Conservation (phyloP, 2,888 invertebrate species). For the Eupeodes luniger region DNA sequence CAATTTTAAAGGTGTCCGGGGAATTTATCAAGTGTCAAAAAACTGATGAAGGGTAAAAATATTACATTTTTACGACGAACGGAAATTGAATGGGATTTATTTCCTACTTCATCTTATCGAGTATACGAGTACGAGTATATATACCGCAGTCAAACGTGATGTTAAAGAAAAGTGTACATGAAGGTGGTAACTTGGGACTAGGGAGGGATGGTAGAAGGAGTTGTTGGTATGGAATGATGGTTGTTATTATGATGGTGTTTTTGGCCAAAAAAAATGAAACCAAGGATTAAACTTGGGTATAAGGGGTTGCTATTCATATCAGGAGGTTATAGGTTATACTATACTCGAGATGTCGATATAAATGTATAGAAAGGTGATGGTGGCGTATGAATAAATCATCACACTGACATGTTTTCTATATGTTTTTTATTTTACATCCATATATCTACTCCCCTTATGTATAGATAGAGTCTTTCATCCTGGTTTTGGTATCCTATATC, state of each 20-base stretch:
- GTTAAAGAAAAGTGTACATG: neutral
- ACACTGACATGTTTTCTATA: slow-evolving; percentile 48
- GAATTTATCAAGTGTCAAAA: slow-evolving; percentile 80
- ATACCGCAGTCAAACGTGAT: neutral
- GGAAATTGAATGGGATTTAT: slow-evolving; percentile 63
- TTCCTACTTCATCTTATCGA: slow-evolving; percentile 8
- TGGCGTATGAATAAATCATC: slow-evolving; percentile 69
- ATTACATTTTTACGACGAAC: slow-evolving; percentile 33
- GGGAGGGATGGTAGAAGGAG: too few species aligned
- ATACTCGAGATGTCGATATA: too few species aligned
- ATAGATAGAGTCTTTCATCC: too few species aligned
- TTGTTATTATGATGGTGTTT: neutral
- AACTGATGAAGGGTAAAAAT: slow-evolving; percentile 70
- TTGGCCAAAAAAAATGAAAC: neutral
- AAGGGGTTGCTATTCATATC: neutral
- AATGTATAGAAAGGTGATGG: neutral
- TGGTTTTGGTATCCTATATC: too few species aligned
- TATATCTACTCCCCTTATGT: neutral
- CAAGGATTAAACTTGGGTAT: neutral
- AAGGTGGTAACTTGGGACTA: too few species aligned
- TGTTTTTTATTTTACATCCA: neutral
- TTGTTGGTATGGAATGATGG: neutral
- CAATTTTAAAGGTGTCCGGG: slow-evolving; percentile 84
- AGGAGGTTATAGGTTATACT: neutral
- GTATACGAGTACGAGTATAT: neutral